Percentiles rank a stretch among this genome's conserved stretches.
Conservation (phyloP, 2,797 vertebrate genomes). For the Macroramphosus scolopax region DNA sequence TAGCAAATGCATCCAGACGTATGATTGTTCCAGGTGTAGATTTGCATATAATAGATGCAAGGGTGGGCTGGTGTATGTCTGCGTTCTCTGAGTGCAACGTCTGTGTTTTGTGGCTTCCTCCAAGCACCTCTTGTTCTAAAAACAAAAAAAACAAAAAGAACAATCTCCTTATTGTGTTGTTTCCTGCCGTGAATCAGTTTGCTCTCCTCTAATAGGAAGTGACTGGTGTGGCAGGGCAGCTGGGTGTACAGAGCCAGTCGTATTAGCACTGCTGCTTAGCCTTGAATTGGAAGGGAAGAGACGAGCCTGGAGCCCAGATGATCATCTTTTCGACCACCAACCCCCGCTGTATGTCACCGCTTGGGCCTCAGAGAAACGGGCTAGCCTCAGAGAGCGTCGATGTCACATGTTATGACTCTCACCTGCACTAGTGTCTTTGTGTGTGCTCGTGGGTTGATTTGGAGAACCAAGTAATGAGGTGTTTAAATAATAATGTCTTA, state of each 20-base stretch:
- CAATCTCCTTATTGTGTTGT: neutral
- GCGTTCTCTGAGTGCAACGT: neutral
- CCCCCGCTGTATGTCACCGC: constrained; percentile 3
- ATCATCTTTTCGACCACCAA: constrained; percentile 5
- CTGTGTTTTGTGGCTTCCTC: neutral
- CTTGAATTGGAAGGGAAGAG: neutral
- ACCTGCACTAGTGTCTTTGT: neutral
- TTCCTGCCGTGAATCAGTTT: constrained; percentile 10
- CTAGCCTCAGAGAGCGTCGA: neutral
- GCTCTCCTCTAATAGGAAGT: constrained; percentile 27
- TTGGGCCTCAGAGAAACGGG: constrained; percentile 5
- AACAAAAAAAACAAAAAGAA: neutral
- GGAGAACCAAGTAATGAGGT: neutral
- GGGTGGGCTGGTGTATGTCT: too few species aligned
- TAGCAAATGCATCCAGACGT: too few species aligned
- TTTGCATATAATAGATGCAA: too few species aligned
- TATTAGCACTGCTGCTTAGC: constrained; percentile 23
- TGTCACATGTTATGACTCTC: constrained; percentile 1
- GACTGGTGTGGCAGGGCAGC: constrained; percentile 17
- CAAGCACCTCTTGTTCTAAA: neutral
- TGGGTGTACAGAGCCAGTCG: constrained; percentile 3
- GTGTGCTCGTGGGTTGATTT: neutral
- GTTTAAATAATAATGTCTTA: too few species aligned
- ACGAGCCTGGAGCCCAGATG: constrained; percentile 11
- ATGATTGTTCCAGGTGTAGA: too few species aligned